phyloP scores from a whole-genome alignment of 35 echinoderm and acorn worm genomes.

The Lytechinus variegatus region DNA sequence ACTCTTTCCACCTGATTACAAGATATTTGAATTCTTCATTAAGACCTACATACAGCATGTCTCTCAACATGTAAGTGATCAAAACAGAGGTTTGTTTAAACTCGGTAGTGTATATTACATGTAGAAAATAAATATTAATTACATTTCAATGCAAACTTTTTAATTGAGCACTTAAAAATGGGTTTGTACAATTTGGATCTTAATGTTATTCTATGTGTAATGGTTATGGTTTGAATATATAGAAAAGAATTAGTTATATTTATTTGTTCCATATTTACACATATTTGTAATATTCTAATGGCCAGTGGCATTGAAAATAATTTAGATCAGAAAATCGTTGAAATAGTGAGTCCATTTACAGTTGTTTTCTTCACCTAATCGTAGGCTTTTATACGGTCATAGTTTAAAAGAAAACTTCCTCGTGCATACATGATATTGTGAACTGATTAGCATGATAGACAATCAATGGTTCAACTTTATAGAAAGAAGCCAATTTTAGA shows the following conservation, averaged over 20 bases:
- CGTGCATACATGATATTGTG: background rate
- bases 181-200: too few species aligned
- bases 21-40: conserved; percentile 80
- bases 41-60: conserved; percentile 75
- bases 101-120: too few species aligned
- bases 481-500: too few species aligned
- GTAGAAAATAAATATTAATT: too few species aligned
- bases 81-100: too few species aligned
- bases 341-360: background rate
- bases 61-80: conserved; percentile 77
- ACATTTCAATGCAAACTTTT: too few species aligned
- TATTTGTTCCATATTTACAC: background rate
- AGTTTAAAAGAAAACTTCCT: background rate
- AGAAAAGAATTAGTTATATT: background rate
- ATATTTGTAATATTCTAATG: background rate
- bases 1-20: conserved; percentile 84
- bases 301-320: background rate
- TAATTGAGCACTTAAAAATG: too few species aligned
- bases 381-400: background rate
- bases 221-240: background rate
- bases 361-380: background rate
- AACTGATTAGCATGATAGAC: too few species aligned
- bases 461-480: too few species aligned
- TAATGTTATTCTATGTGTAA: too few species aligned
- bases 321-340: background rate